Conservation (phyloP, 2,888 invertebrate genomes). For the Brachyptera putata region DNA sequence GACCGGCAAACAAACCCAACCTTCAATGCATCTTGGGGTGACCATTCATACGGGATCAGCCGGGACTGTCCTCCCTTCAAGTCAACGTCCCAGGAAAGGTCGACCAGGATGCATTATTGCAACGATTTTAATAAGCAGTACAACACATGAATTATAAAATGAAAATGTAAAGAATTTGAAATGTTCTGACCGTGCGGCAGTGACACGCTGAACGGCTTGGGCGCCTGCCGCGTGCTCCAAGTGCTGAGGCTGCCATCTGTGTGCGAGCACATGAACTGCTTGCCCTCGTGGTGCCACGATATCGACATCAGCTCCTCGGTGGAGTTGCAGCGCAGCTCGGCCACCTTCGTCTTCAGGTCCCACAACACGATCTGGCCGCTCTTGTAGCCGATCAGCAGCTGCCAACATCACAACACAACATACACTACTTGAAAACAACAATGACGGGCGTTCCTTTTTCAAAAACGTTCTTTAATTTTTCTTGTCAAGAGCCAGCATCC, state of each 20-base stretch:
- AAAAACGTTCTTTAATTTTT: too few species aligned
- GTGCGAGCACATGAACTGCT: slow-evolving; percentile 94
- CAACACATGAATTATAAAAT: too few species aligned
- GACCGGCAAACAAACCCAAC: too few species aligned
- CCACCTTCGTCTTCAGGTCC: slow-evolving; percentile 84
- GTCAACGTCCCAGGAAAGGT: too few species aligned
- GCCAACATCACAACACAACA: slow-evolving; percentile 36
- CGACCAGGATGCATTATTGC: too few species aligned
- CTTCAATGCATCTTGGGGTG: too few species aligned
- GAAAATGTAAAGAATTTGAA: slow-evolving; percentile 5
- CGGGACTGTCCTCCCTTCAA: too few species aligned
- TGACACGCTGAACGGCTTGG: slow-evolving; percentile 73
- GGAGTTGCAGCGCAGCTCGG: slow-evolving; percentile 79
- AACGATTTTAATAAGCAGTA: too few species aligned
- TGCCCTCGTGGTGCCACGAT: slow-evolving; percentile 97
- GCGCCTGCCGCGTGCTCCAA: slow-evolving; percentile 77
- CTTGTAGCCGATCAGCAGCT: slow-evolving; percentile 96
- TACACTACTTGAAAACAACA: too few species aligned
- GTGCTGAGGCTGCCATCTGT: slow-evolving; percentile 93
- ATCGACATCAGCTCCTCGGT: slow-evolving; percentile 78
- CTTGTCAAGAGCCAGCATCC: too few species aligned
- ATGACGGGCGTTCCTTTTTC: too few species aligned
- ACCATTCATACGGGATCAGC: too few species aligned
- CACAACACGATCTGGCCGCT: slow-evolving; percentile 91
- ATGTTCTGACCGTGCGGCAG: slow-evolving; percentile 80